These are phyloP conservation scores for Trachymyrmex septentrionalis DNA, from an alignment of 1,140 invertebrate species.

Conservation along the genomic window DNA sequence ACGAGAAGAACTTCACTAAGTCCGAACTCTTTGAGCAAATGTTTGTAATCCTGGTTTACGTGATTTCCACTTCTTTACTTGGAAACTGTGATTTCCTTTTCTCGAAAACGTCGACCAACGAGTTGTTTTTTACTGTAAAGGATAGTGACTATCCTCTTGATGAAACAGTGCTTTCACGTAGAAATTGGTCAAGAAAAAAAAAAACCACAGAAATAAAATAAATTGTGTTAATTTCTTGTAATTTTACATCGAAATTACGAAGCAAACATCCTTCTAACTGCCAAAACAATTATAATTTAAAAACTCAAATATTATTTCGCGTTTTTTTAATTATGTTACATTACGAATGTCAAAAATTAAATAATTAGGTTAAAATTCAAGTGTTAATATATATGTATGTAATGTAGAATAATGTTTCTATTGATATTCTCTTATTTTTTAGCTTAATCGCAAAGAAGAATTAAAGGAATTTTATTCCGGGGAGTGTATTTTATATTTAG, in stretches of 20 bases:
- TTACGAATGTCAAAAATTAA: background rate
- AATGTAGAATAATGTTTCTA: background rate
- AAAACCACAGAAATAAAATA: constrained; percentile 10
- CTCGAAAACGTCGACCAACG: constrained; percentile 20
- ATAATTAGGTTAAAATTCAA: background rate
- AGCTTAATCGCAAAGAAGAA: background rate
- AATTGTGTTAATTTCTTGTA: background rate
- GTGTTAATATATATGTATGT: background rate
- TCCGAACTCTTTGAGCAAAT: constrained; percentile 37
- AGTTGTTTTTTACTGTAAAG: constrained; percentile 29
- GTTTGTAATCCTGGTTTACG: constrained; percentile 34
- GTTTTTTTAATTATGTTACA: background rate
- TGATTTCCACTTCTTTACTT: constrained; percentile 23
- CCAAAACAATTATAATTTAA: background rate
- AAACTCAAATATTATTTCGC: background rate
- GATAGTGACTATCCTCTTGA: constrained; percentile 9
- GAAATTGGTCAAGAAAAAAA: constrained; percentile 17
- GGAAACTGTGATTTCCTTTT: constrained; percentile 11
- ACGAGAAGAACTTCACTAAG: background rate
- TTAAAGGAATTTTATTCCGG: background rate
- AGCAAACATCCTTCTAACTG: background rate
- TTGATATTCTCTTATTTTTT: background rate
- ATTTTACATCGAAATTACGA: background rate
- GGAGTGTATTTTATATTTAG: background rate
- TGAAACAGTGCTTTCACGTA: constrained; percentile 21